A percentile compares a stretch with the other conserved stretches of the same genome.
These are phyloP conservation scores for Hemichromis elongatus DNA, from an alignment of 2,113 vertebrate species.

Conservation along the genomic window DNA sequence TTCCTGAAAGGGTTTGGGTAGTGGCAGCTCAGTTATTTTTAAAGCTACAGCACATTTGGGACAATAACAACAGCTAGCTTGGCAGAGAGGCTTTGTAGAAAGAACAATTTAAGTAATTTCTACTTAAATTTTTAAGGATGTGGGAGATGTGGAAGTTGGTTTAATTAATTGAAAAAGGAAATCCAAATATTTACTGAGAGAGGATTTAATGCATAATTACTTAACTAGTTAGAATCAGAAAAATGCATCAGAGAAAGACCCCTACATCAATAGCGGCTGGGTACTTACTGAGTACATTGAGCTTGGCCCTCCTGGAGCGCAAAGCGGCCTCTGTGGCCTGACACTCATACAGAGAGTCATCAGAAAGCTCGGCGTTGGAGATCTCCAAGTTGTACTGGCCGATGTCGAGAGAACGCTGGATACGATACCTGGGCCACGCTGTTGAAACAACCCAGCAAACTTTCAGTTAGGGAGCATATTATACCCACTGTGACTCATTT, in stretches of 20 bases:
- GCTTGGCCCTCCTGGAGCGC: conserved; percentile 84
- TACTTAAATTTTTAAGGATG: background rate
- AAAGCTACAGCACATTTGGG: background rate
- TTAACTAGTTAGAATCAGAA: background rate
- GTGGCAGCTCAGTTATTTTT: background rate
- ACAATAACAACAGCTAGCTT: background rate
- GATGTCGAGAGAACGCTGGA: conserved; percentile 81
- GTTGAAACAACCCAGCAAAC: conserved; percentile 14
- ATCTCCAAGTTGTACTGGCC: conserved; percentile 96
- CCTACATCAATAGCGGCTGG: background rate
- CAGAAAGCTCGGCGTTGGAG: conserved; percentile 81
- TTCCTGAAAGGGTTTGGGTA: background rate
- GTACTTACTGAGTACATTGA: conserved; percentile 92
- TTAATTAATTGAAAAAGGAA: background rate
- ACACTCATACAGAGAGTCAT: conserved; percentile 92
- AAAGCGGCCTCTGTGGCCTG: conserved; percentile 93
- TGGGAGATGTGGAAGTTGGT: background rate
- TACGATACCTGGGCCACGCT: conserved; percentile 91
- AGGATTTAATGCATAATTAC: background rate
- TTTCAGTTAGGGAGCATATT: background rate
- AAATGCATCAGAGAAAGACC: background rate
- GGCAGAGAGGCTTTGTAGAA: background rate
- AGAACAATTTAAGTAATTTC: background rate
- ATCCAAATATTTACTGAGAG: background rate
- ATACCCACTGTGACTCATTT: background rate